A percentile compares a stretch with the other conserved stretches of the same genome.
Evolutionary conservation across 2,888 invertebrate species (phyloP).

Genomic region (Busseola fusca): DNA sequence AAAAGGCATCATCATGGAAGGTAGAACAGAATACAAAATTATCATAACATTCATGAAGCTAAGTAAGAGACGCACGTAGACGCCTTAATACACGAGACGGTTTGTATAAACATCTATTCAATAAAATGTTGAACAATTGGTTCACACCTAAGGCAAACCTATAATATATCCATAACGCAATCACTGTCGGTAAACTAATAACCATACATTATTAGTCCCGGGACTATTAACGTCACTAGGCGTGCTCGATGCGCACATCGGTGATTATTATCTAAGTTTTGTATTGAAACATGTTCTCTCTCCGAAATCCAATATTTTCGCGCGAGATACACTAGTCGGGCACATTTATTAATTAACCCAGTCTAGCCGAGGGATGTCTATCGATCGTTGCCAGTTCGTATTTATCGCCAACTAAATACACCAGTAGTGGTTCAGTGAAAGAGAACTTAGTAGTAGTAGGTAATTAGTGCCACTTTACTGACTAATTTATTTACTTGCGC

Average conservation of each 20-base stretch:
- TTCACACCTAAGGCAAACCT: constrained; percentile 61
- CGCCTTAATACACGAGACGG: constrained; percentile 81
- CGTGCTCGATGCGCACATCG: constrained; percentile 37
- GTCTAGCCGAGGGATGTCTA: constrained; percentile 71
- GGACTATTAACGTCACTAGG: constrained; percentile 48
- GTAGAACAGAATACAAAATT: constrained; percentile 58
- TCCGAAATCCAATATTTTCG: constrained; percentile 65
- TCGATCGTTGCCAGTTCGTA: constrained; percentile 67
- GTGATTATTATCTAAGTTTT: constrained; percentile 52
- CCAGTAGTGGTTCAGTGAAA: constrained; percentile 71
- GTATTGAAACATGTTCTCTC: constrained; percentile 58
- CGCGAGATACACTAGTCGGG: constrained; percentile 65
- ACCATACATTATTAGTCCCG: constrained; percentile 55
- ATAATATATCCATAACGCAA: constrained; percentile 58
- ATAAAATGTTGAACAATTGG: constrained; percentile 64
- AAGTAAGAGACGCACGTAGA: constrained; percentile 58
- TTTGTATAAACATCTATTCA: constrained; percentile 72
- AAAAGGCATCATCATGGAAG: constrained; percentile 51
- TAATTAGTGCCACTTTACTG: constrained; percentile 79
- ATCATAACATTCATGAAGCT: constrained; percentile 60
- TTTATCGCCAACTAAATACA: constrained; percentile 67
- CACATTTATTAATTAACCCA: constrained; percentile 75
- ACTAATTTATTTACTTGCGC: constrained; percentile 83
- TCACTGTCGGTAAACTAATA: constrained; percentile 56
- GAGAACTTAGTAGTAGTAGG: constrained; percentile 74